These are phyloP conservation scores for Pristionchus mayeri DNA, from an alignment of 2,888 invertebrate species.

Conservation along the genomic window DNA sequence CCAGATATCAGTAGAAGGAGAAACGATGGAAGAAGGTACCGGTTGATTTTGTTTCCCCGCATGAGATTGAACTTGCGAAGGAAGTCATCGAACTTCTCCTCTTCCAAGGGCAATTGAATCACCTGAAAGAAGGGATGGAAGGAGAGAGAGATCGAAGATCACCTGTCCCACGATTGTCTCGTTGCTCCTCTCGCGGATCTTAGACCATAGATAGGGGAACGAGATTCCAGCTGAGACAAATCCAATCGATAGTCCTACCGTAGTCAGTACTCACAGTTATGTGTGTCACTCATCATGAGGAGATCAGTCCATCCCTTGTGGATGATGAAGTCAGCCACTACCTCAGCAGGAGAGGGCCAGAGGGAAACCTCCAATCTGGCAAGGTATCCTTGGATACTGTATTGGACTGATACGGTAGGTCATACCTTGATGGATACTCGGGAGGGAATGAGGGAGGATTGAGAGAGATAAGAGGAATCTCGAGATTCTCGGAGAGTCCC, in stretches of 20 bases:
- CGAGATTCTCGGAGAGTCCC: constrained; percentile 63
- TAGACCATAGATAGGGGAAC: constrained; percentile 70
- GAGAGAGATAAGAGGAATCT: constrained; percentile 63
- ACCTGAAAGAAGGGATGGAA: constrained; percentile 54
- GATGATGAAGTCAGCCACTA: constrained; percentile 93
- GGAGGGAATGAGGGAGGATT: constrained; percentile 49
- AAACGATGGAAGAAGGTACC: constrained; percentile 42
- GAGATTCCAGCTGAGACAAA: constrained; percentile 67
- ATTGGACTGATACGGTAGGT: no score
- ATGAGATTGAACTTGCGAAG: constrained; percentile 69
- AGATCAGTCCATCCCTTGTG: constrained; percentile 92
- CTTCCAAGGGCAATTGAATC: constrained; percentile 68
- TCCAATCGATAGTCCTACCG: neutral
- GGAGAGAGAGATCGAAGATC: neutral
- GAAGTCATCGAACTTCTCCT: constrained; percentile 67
- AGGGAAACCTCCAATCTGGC: constrained; percentile 80
- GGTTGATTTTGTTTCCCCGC: constrained; percentile 60
- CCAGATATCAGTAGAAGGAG: neutral
- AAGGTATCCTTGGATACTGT: neutral
- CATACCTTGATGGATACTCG: constrained; percentile 43
- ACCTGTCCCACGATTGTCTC: constrained; percentile 59
- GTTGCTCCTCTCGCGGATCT: constrained; percentile 67
- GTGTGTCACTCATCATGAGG: constrained; percentile 91
- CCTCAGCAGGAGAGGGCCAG: constrained; percentile 94
- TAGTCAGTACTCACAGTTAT: constrained; percentile 83